Evolutionary conservation across 2,113 vertebrate genomes (phyloP).

Genomic region (Zootoca vivipara): DNA sequence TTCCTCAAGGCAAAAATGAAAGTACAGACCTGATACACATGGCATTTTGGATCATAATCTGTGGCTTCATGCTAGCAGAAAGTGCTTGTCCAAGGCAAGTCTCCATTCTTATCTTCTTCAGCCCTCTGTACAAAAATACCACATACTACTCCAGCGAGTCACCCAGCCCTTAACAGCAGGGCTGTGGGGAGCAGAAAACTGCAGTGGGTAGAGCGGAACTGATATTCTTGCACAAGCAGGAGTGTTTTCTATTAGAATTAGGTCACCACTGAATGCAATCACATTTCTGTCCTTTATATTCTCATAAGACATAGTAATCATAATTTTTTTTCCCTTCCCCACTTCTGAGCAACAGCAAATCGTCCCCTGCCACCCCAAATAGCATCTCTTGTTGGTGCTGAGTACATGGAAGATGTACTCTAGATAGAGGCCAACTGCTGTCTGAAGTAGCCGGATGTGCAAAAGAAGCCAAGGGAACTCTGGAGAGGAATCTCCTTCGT

Average conservation of each 20-base stretch:
- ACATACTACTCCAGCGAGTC: too few relatives aligned
- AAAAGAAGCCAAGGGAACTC: neutral
- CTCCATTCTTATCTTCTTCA: too few relatives aligned
- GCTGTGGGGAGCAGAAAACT: too few relatives aligned
- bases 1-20: neutral
- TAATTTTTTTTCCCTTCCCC: too few relatives aligned
- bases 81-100: too few relatives aligned
- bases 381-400: neutral
- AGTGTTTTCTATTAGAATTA: neutral
- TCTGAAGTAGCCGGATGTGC: neutral
- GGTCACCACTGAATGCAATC: neutral
- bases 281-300: neutral
- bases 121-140: too few relatives aligned
- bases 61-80: too few relatives aligned
- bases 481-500: neutral
- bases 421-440: neutral
- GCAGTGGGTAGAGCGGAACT: too few relatives aligned
- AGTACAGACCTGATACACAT: too few relatives aligned
- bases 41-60: neutral
- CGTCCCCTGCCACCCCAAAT: neutral
- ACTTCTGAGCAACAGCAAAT: neutral
- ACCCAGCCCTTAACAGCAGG: too few relatives aligned
- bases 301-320: neutral
- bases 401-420: neutral
- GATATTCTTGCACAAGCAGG: too few relatives aligned